These are phyloP conservation scores for Podarcis lilfordi DNA, from an alignment of 2,797 vertebrate genomes.

Conservation along the genomic window DNA sequence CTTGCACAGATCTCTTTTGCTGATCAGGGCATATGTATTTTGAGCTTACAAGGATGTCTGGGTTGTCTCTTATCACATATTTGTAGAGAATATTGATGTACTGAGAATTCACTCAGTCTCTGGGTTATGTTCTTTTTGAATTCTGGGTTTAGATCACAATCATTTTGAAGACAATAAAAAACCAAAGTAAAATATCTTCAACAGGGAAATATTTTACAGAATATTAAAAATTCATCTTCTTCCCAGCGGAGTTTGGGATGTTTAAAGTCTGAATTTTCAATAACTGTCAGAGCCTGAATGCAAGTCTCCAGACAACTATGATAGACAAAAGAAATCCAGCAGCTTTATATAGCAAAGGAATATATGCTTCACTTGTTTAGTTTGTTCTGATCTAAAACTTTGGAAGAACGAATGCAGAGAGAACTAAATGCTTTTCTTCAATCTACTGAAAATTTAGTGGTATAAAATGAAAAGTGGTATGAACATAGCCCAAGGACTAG, in stretches of 20 bases:
- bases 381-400: not conserved
- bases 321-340: conserved; percentile 37
- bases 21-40: not conserved
- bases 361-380: not conserved
- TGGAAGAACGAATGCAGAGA: conserved; percentile 8
- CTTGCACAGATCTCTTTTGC: not conserved
- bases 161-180: conserved; percentile 18
- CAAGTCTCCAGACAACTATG: not conserved
- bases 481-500: not conserved
- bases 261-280: conserved; percentile 28
- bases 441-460: not conserved
- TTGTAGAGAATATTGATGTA: conserved; percentile 8
- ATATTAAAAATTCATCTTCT: conserved; percentile 18
- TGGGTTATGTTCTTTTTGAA: conserved; percentile 11
- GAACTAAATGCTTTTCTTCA: not conserved
- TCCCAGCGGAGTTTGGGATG: conserved; percentile 7
- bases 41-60: not conserved
- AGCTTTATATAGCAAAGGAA: not conserved
- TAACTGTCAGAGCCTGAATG: conserved; percentile 27
- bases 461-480: not conserved
- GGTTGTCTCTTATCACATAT: not conserved
- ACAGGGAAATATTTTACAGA: not conserved
- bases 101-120: conserved; percentile 14
- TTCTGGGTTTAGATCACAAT: conserved; percentile 17
- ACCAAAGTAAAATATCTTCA: conserved; percentile 2